These are phyloP conservation scores for Prunella strophiata DNA, from an alignment of 2,797 vertebrate species.

Conservation along the genomic window DNA sequence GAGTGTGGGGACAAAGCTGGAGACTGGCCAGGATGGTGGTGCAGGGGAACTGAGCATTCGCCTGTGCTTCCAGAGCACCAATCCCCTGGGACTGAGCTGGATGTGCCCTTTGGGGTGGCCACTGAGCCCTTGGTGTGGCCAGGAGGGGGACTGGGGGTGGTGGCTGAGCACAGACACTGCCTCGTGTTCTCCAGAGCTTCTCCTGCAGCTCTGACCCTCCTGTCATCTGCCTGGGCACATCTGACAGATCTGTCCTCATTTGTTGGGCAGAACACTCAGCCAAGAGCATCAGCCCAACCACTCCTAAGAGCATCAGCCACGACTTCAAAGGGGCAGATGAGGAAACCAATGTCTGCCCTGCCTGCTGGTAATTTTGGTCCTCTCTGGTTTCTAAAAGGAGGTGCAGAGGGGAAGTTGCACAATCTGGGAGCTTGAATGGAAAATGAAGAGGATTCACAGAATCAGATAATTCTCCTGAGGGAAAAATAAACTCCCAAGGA, in stretches of 20 bases:
- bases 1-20: background rate
- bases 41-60: background rate
- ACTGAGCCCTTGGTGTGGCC: background rate
- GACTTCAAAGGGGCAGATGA: background rate
- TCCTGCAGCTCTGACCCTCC: background rate
- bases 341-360: background rate
- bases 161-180: background rate
- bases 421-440: background rate
- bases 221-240: background rate
- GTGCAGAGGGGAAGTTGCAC: background rate
- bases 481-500: conserved; percentile 9
- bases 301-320: background rate
- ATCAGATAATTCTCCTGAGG: background rate
- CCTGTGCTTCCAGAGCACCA: background rate
- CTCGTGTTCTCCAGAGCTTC: background rate
- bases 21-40: accelerated
- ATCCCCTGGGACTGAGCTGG: background rate
- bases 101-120: background rate
- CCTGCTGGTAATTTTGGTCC: background rate
- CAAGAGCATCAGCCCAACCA: background rate
- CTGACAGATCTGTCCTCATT: background rate
- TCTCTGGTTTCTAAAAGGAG: conserved; percentile 11
- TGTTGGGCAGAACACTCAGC: background rate
- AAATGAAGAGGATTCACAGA: conserved; percentile 1
- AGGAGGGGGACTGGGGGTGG: background rate